phyloP scores from a whole-genome alignment of 2,113 vertebrate genomes.

The Pyrgilauda ruficollis region DNA sequence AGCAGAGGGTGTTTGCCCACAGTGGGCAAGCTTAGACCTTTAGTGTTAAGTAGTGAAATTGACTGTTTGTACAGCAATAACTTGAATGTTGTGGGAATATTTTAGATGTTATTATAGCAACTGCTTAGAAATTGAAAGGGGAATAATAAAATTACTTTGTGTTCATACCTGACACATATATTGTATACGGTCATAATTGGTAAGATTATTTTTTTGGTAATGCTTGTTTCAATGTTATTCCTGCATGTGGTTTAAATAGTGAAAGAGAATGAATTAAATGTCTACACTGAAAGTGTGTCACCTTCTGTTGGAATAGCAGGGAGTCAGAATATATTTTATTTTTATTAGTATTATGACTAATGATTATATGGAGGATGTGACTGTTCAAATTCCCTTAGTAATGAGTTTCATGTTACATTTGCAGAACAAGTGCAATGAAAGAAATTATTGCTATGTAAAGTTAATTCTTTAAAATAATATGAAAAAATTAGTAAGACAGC shows the following conservation, averaged over 20 bases:
- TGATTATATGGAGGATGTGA: background rate
- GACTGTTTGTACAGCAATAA: background rate
- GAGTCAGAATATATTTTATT: slow-evolving; percentile 4
- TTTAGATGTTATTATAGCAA: background rate
- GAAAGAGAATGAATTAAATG: background rate
- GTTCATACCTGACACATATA: background rate
- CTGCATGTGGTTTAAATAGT: slow-evolving; percentile 9
- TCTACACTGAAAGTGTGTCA: background rate
- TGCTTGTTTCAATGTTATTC: background rate
- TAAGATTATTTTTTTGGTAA: background rate
- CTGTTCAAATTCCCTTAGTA: background rate
- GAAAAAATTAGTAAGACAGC: slow-evolving; percentile 23
- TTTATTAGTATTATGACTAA: background rate
- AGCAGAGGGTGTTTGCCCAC: background rate
- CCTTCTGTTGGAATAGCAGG: background rate
- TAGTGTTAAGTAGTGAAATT: background rate
- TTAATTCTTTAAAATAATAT: slow-evolving; percentile 20
- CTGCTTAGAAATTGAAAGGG: background rate
- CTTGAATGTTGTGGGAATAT: background rate
- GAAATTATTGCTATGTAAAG: slow-evolving; percentile 1
- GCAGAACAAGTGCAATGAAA: background rate
- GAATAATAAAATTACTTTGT: background rate
- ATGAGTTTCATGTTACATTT: slow-evolving; percentile 3
- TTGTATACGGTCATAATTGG: background rate
- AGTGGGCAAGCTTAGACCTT: background rate